phyloP scores from a whole-genome alignment of 2,888 invertebrate species.

The Syrphus vitripennis region DNA sequence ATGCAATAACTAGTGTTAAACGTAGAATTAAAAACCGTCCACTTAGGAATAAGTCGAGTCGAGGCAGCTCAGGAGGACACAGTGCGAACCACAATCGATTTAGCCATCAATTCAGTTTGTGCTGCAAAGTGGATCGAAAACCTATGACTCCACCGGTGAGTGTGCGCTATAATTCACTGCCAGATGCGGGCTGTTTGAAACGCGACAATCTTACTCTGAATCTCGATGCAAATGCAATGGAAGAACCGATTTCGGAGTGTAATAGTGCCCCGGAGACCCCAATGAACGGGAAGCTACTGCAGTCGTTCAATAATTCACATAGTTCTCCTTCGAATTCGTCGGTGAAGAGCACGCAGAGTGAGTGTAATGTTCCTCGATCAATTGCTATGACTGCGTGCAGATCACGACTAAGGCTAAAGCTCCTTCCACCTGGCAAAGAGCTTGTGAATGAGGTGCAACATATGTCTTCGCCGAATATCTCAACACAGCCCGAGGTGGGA shows the following conservation, averaged over 20 bases:
- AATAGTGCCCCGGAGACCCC: slow-evolving; percentile 80
- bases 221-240: slow-evolving; percentile 50
- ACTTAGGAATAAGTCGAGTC: slow-evolving; percentile 57
- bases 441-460: slow-evolving; percentile 76
- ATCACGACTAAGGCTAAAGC: slow-evolving; percentile 79
- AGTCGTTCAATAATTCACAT: slow-evolving; percentile 75
- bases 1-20: slow-evolving; percentile 77
- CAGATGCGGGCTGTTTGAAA: slow-evolving; percentile 74
- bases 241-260: slow-evolving; percentile 75
- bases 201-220: slow-evolving; percentile 77
- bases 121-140: slow-evolving; percentile 79
- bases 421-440: slow-evolving; percentile 79
- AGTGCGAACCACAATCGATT: slow-evolving; percentile 79
- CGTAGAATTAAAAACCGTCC: slow-evolving; percentile 75
- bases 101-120: slow-evolving; percentile 80
- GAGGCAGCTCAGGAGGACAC: slow-evolving; percentile 58
- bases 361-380: slow-evolving; percentile 76
- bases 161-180: slow-evolving; percentile 79
- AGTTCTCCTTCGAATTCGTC: slow-evolving; percentile 78
- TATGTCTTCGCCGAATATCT: slow-evolving; percentile 80
- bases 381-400: slow-evolving; percentile 80
- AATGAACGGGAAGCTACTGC: slow-evolving; percentile 76
- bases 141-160: slow-evolving; percentile 79
- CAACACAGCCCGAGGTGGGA: slow-evolving; percentile 75
- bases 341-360: slow-evolving; percentile 77